These are phyloP conservation scores for Nycticryphes semicollaris DNA, from an alignment of 2,113 vertebrate species.

Conservation along the genomic window DNA sequence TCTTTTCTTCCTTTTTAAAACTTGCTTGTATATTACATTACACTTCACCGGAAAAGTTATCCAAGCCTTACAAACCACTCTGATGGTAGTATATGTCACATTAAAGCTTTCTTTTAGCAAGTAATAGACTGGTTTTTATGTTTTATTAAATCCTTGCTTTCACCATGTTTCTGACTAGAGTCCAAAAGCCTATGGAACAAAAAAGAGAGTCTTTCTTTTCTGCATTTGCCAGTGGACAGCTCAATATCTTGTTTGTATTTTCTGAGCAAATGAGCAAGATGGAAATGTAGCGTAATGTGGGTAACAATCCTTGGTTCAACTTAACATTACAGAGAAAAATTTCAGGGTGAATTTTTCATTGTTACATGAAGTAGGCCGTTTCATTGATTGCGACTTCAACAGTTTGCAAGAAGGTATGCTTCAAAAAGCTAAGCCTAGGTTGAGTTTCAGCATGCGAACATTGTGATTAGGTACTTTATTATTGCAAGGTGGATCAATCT, in stretches of 20 bases:
- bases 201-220: background rate
- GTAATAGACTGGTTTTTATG: background rate
- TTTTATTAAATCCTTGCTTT: constrained; percentile 19
- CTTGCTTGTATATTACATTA: background rate
- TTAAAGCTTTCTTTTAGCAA: background rate
- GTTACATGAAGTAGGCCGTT: background rate
- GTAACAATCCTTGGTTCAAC: background rate
- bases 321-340: background rate
- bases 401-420: background rate
- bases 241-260: background rate
- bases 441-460: background rate
- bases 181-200: background rate
- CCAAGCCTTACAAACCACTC: background rate
- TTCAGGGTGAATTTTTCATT: background rate
- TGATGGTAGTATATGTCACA: background rate
- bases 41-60: background rate
- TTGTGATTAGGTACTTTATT: background rate
- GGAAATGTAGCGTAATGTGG: background rate
- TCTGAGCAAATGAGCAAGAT: background rate
- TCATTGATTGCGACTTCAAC: background rate
- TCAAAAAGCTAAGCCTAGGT: background rate
- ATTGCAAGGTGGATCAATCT: background rate
- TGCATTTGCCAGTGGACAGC: background rate
- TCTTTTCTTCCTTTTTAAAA: background rate
- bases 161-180: background rate